Evolutionary conservation across 2,113 vertebrate species (phyloP), one percentile per base, ranked within the genome.

Genomic region (Dipodomys stephensi): DNA sequence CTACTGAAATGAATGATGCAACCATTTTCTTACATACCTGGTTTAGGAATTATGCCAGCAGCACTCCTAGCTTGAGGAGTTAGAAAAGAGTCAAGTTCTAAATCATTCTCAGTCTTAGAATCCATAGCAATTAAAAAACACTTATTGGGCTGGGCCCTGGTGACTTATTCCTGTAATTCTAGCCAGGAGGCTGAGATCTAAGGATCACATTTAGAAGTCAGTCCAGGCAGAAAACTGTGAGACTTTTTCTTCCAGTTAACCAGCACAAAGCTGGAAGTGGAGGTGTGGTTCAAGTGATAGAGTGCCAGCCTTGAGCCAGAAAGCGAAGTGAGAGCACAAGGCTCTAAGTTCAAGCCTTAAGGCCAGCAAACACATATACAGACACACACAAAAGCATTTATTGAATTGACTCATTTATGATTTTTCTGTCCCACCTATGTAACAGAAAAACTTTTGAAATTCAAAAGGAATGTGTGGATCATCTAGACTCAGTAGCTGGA

Each of bases 51-150:
- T 85, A 35, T 22, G 22, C 5, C 35, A n/a, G 73, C 60, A 67
- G 16, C 78, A 46, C 83, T 94, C 12, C 39, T 79, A 80, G n/a
- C 11, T 90, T 69, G 32, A 78, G 53, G 57, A 85, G 27, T 86
- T 80, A 83, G 19, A 77, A 86, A 78, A 88, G 94, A 85, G 30
- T 46, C 73, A 72, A 77, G 18, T 83, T 92, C 71, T 76, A 30
- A 57, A 13, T 87, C 89, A 86, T 80, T 81, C n/a, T 90, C 22
- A 60, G 23, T 67, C 53, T 90, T 93, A 81, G 64, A 84, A 81
- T 78, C n/a, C 32, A 27, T 65, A 20, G 53, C 62, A 62, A 1
- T 60, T 89, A 89, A 77, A 81, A 93, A 77, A 6, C 11, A 30
- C 81, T n/a, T 86, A 16, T 57, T 39, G 27, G 11, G 49, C 49